Base-by-base conservation (phyloP, 2,888 invertebrate genomes). In the Adelphocoris suturalis region DNA sequence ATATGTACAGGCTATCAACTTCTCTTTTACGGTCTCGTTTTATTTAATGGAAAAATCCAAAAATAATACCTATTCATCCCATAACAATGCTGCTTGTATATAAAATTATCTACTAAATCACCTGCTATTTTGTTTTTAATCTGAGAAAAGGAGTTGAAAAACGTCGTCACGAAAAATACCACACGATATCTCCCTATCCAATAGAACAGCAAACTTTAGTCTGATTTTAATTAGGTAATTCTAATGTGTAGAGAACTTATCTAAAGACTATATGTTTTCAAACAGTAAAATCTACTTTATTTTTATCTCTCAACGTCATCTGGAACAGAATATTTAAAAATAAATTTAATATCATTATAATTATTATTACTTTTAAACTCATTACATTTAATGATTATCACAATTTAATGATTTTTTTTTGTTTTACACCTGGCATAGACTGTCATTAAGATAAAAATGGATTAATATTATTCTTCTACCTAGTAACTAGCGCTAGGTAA, bases 321-420 rank as follows among this genome's bases (percentile, higher is more conserved):
- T 48, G 14, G 37, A 85, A 86, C 75, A 48, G 47, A 86, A 75
- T 52, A 47, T 88, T 78, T 48, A 80, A 88, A 88, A 88, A 88
- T 76, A 88, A 80, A 14, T 87, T 76, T 80, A 57, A 48, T 52
- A n/a, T 85, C 61, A 75, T 82, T 82, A 82, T 82, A 52, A 82
- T 82, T 88, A 87, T 76, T 48, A 88, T 52, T 57, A 84, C 57
- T 90, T 37, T 37, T 78, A 76, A 90, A 86, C 85, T 86, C 89
- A 87, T 90, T 90, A 86, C 28, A 85, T 89, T 90, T 89, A 90
- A 89, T 90, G 90, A 90, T 90, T 90, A 90, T 90, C 90, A 90
- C 90, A 90, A 90, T 85, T 90, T 86, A 90, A 90, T 87, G 89
- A 90, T 90, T 90, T 84, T n/a, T n/a, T 90, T 90, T 76, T 61